Base-by-base conservation (phyloP, 1,140 invertebrate species). In the Nomia melanderi region DNA sequence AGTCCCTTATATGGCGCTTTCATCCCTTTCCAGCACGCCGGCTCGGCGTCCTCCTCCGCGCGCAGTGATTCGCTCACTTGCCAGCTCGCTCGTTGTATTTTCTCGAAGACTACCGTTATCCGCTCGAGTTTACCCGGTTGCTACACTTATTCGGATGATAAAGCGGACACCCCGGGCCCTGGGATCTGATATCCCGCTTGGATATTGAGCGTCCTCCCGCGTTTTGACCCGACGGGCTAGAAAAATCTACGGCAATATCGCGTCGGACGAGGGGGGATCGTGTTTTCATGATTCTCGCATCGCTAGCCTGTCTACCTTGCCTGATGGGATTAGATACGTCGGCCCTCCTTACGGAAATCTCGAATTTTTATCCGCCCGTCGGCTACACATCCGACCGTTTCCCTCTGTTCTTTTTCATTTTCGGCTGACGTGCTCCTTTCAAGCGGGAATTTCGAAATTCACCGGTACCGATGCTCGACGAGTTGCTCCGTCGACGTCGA, bases 91-190 rank as follows among this genome's bases (percentile, higher is more conserved):
- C 62, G 59, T 54, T 73, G 72, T 69, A 74, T 81, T 78, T 74
- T 67, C 78, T 83, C 71, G 39, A 72, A 83, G 75, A 54, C 23
- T 69, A 33, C 66, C 81, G 72, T 84, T 84, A 82, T 83, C 77
- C 80, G 71, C 70, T 83, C 66, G 71, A 76, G 77, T 83, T 82
- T 79, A 62, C 76, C 56, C 66, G 62, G 50, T 77, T 56, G 66
- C 66, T 79, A 73, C 67, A 64, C 65, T 83, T 75, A 79, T 54
- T 79, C 66, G 54, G 62, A 83, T 77, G 81, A 84, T 84, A 83
- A 84, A 77, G 56, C 60, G 66, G 53, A 62, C 54, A 60, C n/a
- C 57, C 65, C n/a, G 57, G 66, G 76, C 79, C 60, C 33, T 39
- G 60, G 65, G 56, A 78, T 79, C 69, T 77, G 81, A 83, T 84